Percentiles rank a stretch among this genome's conserved stretches.
Conservation (phyloP, 2,797 vertebrate genomes). For the Gymnothorax javanicus region DNA sequence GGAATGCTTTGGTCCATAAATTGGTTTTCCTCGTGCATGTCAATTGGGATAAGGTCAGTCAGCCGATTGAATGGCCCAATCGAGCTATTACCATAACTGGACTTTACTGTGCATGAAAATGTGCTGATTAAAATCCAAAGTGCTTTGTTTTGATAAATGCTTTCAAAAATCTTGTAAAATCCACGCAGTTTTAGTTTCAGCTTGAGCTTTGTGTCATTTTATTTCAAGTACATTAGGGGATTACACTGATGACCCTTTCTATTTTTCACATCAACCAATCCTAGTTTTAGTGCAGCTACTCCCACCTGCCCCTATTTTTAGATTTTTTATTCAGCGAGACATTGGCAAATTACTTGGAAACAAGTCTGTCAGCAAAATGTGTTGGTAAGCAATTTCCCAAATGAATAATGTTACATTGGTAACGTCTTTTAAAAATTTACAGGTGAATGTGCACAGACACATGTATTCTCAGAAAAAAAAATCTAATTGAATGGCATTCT, state of each 20-base stretch:
- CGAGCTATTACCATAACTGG: too few species aligned
- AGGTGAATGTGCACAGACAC: conserved; percentile 64
- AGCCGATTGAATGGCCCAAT: too few species aligned
- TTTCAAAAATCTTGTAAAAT: not conserved
- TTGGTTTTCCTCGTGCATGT: too few species aligned
- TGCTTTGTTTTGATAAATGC: not conserved
- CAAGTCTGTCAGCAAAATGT: conserved; percentile 63
- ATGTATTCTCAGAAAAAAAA: conserved; percentile 72
- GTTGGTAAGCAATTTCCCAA: conserved; percentile 59
- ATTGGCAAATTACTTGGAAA: conserved; percentile 46
- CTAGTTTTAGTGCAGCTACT: not conserved
- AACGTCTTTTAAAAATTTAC: conserved; percentile 64
- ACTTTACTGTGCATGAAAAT: too few species aligned
- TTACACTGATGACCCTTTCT: too few species aligned
- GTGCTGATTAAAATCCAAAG: not conserved
- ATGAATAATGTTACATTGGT: conserved; percentile 74
- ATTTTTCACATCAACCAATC: not conserved
- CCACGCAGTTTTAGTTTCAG: not conserved
- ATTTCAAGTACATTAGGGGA: not conserved
- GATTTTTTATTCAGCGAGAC: not conserved
- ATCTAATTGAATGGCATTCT: conserved; percentile 73
- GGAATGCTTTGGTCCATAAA: too few species aligned
- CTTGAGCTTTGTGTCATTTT: not conserved
- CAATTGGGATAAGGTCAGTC: too few species aligned
- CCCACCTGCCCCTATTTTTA: not conserved